A percentile compares a stretch with the other conserved stretches of the same genome.
Evolutionary conservation across 1,140 invertebrate genomes (phyloP).

Genomic region (Cotesia typhae): DNA sequence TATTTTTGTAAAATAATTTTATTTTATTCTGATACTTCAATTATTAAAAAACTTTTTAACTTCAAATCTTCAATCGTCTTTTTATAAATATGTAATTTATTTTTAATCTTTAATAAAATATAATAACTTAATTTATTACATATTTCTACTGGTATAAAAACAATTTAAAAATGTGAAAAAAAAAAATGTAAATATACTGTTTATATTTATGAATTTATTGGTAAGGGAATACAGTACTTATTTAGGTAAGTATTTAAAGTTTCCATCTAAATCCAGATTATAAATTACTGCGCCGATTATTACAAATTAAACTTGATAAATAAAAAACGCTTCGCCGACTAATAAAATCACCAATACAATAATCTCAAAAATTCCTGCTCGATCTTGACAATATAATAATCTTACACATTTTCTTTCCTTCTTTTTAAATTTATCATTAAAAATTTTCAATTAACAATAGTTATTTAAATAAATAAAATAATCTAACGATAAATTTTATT

Average conservation of each 20-base stretch:
- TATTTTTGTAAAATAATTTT: neutral
- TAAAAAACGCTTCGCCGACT: conserved; percentile 5
- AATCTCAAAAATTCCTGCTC: neutral
- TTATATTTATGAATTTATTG: conserved; percentile 5
- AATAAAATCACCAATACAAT: neutral
- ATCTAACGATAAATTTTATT: conserved; percentile 36
- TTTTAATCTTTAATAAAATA: too few relatives aligned
- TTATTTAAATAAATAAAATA: neutral
- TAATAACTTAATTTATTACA: too few relatives aligned
- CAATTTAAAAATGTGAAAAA: too few relatives aligned
- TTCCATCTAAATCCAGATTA: conserved; percentile 23
- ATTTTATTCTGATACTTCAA: conserved; percentile 7
- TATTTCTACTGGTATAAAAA: too few relatives aligned
- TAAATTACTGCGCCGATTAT: neutral
- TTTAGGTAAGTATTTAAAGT: conserved; percentile 37
- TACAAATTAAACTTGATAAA: conserved; percentile 9
- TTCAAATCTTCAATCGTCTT: neutral
- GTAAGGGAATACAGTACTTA: neutral
- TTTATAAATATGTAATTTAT: neutral
- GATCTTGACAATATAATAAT: neutral
- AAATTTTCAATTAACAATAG: neutral
- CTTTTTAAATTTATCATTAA: neutral
- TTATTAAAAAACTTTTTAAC: neutral
- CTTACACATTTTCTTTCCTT: conserved; percentile 1
- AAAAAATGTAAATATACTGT: conserved; percentile 5